phyloP scores from a whole-genome alignment of 1,140 invertebrate genomes.

The Pseudomyrmex cubaensis region DNA sequence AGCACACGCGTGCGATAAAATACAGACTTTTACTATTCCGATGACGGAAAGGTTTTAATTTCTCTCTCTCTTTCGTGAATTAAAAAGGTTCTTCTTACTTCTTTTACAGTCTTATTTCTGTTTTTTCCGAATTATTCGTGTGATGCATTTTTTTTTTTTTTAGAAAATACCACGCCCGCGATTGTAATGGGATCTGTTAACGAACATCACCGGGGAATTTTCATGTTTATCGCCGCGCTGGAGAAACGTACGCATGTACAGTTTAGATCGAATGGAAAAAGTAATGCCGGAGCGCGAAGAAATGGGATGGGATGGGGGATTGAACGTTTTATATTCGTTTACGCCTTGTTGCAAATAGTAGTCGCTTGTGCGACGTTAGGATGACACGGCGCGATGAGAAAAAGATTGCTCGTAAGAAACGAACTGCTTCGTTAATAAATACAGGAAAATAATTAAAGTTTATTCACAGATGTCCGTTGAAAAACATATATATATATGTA shows the following conservation, averaged over 20 bases:
- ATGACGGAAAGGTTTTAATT: too few species aligned
- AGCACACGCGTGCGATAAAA: too few species aligned
- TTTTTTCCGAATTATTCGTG: too few species aligned
- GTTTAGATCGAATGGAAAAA: slow-evolving; percentile 55
- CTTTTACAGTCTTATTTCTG: too few species aligned
- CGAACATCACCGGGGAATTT: slow-evolving; percentile 25
- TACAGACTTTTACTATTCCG: too few species aligned
- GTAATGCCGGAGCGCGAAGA: neutral
- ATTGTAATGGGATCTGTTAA: slow-evolving; percentile 62
- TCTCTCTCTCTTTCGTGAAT: too few species aligned
- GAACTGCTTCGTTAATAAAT: slow-evolving; percentile 28
- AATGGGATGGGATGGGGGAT: neutral
- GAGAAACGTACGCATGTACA: slow-evolving; percentile 28
- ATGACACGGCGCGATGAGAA: slow-evolving; percentile 22
- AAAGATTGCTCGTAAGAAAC: slow-evolving; percentile 28
- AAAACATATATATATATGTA: too few species aligned
- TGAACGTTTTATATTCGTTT: slow-evolving; percentile 25
- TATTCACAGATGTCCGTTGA: neutral
- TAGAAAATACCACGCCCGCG: slow-evolving; percentile 35
- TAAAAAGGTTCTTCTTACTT: too few species aligned
- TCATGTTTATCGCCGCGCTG: slow-evolving; percentile 42
- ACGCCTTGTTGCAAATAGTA: slow-evolving; percentile 11
- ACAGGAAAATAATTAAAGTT: slow-evolving; percentile 23
- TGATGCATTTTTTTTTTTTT: neutral
- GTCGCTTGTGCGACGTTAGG: neutral